A percentile compares a stretch with the other conserved stretches of the same genome.
Evolutionary conservation across 2,113 vertebrate species (phyloP).

Genomic region (Coregonus clupeaformis): DNA sequence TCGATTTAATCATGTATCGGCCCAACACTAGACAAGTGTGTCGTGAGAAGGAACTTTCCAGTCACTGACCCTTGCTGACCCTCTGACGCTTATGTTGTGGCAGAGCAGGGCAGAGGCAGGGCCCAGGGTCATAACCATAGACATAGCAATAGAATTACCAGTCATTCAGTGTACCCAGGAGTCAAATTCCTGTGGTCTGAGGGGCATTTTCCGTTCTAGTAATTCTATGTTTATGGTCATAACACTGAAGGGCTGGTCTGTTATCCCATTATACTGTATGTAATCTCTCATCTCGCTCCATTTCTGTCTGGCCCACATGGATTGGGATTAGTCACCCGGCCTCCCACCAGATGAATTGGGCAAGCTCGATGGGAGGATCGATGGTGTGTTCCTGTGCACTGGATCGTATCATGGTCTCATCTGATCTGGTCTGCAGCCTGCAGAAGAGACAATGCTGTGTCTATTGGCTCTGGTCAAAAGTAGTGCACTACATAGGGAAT

Average conservation of each 20-base stretch:
- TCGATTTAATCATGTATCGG: no score
- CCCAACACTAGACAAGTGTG: constrained; percentile 8
- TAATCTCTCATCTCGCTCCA: constrained; percentile 24
- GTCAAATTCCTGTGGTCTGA: no score
- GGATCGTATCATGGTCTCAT: neutral
- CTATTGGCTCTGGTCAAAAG: no score
- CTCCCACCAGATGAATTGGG: constrained; percentile 59
- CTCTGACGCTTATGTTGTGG: constrained; percentile 11
- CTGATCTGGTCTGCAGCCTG: neutral
- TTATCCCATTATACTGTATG: neutral
- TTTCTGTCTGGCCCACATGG: constrained; percentile 19
- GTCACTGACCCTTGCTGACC: constrained; percentile 28
- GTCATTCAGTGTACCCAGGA: no score
- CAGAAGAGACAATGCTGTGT: neutral
- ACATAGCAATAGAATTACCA: no score
- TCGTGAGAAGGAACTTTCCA: constrained; percentile 23
- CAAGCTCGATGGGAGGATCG: constrained; percentile 48
- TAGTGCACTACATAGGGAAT: no score
- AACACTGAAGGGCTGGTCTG: neutral
- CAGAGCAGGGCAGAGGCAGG: neutral
- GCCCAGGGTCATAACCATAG: neutral
- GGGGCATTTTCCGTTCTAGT: no score
- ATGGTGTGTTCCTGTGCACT: constrained; percentile 51
- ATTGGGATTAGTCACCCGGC: neutral
- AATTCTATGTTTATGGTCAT: no score